phyloP scores from a whole-genome alignment of 2,113 vertebrate genomes.

The Chinchilla lanigera region DNA sequence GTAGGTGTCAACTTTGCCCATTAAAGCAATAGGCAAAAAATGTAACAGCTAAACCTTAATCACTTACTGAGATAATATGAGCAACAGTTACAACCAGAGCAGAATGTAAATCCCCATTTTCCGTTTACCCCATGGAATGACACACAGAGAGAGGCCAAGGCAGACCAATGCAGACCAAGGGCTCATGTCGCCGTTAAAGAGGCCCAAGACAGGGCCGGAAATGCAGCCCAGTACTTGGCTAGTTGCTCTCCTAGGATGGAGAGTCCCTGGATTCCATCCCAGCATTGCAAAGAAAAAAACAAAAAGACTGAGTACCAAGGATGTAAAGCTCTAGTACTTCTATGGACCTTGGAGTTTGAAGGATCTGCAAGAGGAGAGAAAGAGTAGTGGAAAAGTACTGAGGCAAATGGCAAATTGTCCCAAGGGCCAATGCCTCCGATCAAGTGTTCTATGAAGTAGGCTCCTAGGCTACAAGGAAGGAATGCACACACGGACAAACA shows the following conservation, averaged over 20 bases:
- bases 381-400: neutral
- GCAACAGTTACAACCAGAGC: neutral
- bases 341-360: neutral
- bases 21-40: neutral
- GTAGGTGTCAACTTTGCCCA: neutral
- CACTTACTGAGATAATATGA: neutral
- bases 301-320: neutral
- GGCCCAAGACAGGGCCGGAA: neutral
- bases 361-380: neutral
- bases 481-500: neutral
- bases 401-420: neutral
- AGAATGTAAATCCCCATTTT: neutral
- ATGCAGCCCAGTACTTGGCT: neutral
- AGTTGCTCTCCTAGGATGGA: neutral
- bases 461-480: neutral
- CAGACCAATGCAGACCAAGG: neutral
- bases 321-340: neutral
- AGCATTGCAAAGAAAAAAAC: neutral
- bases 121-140: neutral
- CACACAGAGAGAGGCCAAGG: accelerated
- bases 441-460: neutral
- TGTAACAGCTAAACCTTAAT: neutral
- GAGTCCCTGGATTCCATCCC: neutral
- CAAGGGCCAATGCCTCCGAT: neutral
- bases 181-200: neutral